phyloP scores from a whole-genome alignment of 2,113 vertebrate genomes.

The Syrrhaptes paradoxus region DNA sequence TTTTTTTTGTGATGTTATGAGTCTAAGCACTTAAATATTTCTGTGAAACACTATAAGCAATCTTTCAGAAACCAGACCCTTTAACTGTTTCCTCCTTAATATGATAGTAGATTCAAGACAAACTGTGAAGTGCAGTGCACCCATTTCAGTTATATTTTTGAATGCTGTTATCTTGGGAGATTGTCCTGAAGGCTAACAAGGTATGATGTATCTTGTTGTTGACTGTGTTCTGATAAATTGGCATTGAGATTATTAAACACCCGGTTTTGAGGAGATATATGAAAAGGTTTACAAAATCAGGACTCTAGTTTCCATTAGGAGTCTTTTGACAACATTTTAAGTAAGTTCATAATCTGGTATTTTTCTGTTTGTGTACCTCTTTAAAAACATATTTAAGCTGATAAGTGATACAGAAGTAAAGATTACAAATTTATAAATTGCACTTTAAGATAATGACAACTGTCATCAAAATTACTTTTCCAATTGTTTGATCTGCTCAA shows the following conservation, averaged over 20 bases:
- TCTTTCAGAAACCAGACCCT: not conserved
- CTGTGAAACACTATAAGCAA: not conserved
- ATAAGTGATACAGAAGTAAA: not conserved
- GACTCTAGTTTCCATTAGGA: not conserved
- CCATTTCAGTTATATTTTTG: not conserved
- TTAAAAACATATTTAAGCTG: not conserved
- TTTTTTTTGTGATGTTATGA: not conserved
- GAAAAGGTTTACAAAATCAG: not conserved
- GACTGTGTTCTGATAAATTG: not conserved
- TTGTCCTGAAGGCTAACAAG: not conserved
- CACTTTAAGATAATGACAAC: not conserved
- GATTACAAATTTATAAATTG: not conserved
- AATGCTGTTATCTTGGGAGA: not conserved
- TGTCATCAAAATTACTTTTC: not conserved
- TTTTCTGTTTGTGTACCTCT: not conserved
- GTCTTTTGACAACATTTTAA: not conserved
- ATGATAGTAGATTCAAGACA: not conserved
- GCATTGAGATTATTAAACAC: not conserved
- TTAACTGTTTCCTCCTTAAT: not conserved
- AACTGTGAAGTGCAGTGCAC: not conserved
- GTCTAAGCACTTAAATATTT: not conserved
- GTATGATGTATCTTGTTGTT: not conserved
- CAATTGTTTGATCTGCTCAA: not conserved
- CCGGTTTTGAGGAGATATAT: not conserved
- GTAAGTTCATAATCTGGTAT: not conserved